phyloP scores from a whole-genome alignment of 2,888 invertebrate genomes.

The Scrobipalpa atriplicella region DNA sequence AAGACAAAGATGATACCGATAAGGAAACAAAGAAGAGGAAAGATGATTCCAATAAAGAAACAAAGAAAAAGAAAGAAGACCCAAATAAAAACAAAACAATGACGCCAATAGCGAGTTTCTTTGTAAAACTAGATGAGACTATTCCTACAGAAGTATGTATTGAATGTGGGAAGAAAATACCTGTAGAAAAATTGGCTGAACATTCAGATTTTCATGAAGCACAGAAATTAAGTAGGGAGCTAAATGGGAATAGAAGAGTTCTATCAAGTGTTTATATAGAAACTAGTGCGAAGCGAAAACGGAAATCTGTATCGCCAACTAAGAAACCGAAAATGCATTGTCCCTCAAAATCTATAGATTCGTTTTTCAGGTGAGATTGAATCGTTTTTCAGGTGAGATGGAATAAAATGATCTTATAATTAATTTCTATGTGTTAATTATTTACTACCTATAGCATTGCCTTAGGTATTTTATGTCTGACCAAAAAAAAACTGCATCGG shows the following conservation, averaged over 20 bases:
- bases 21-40: constrained; percentile 30
- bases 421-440: no score
- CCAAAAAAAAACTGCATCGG: no score
- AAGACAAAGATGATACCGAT: not conserved
- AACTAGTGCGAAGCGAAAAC: constrained; percentile 64
- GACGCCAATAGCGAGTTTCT: constrained; percentile 66
- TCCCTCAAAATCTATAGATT: constrained; percentile 60
- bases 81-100: constrained; percentile 47
- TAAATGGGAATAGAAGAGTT: constrained; percentile 83
- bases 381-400: no score
- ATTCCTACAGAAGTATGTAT: constrained; percentile 81
- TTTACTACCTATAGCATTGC: not conserved
- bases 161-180: constrained; percentile 86
- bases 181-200: constrained; percentile 84
- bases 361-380: constrained; percentile 59
- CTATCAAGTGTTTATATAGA: constrained; percentile 34
- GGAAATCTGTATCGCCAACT: constrained; percentile 58
- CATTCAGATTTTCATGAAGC: constrained; percentile 95
- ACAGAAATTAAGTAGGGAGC: constrained; percentile 86
- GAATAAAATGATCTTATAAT: no score
- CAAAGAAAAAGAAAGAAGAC: constrained; percentile 31
- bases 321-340: constrained; percentile 67
- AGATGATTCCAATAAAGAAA: constrained; percentile 33
- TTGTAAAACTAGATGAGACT: constrained; percentile 69
- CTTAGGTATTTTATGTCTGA: no score